These are phyloP conservation scores for Hydropsyche tenuis DNA, from an alignment of 1,140 invertebrate genomes.

Conservation along the genomic window DNA sequence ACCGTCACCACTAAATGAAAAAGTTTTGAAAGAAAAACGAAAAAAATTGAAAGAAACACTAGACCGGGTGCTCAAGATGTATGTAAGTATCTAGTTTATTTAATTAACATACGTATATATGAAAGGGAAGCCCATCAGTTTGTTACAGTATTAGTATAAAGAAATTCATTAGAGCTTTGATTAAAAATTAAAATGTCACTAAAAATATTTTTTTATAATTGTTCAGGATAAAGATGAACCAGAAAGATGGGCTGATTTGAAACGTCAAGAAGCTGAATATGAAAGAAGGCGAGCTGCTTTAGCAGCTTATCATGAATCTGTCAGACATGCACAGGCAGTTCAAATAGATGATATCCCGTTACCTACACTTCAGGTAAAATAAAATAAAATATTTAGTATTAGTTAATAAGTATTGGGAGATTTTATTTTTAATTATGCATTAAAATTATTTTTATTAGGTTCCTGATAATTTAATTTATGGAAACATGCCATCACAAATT, in stretches of 20 bases:
- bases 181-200: too few relatives aligned
- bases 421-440: too few relatives aligned
- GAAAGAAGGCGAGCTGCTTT: slow-evolving; percentile 86
- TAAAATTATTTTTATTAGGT: slow-evolving; percentile 54
- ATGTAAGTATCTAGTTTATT: slow-evolving; percentile 78
- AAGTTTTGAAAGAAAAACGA: slow-evolving; percentile 95
- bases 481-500: slow-evolving; percentile 75
- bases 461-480: slow-evolving; percentile 60
- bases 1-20: slow-evolving; percentile 93
- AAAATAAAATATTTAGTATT: slow-evolving; percentile 21
- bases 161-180: too few relatives aligned
- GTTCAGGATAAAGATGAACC: slow-evolving; percentile 93
- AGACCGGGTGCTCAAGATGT: slow-evolving; percentile 91
- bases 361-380: slow-evolving; percentile 72
- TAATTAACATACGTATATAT: too few relatives aligned
- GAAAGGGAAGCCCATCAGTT: too few relatives aligned
- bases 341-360: slow-evolving; percentile 97
- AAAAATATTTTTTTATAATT: too few relatives aligned
- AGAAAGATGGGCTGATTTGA: slow-evolving; percentile 90
- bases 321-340: slow-evolving; percentile 92
- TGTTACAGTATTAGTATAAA: too few relatives aligned
- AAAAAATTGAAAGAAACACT: slow-evolving; percentile 96
- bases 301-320: slow-evolving; percentile 93
- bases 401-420: too few relatives aligned
- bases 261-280: slow-evolving; percentile 90